These are phyloP conservation scores for Tapirus indicus DNA, from an alignment of 2,797 vertebrate genomes.

Conservation along the genomic window DNA sequence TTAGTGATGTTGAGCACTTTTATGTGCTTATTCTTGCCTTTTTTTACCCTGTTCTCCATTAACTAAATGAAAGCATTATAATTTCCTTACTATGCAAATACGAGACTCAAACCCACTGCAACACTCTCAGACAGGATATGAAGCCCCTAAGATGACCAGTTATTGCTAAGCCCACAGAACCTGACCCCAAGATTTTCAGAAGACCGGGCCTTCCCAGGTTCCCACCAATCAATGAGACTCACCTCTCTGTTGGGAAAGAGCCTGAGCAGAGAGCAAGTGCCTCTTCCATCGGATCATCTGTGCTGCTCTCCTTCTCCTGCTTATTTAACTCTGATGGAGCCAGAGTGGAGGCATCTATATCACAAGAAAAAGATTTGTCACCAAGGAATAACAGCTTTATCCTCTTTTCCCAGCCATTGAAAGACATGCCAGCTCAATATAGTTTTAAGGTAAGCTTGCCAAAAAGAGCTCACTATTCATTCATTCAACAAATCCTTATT, in stretches of 20 bases:
- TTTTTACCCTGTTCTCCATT: neutral
- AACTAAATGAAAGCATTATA: conserved; percentile 56
- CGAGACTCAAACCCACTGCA: neutral
- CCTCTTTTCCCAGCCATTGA: conserved; percentile 8
- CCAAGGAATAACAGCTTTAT: conserved; percentile 26
- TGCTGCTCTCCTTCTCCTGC: conserved; percentile 82
- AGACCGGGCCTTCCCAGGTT: neutral
- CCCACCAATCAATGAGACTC: conserved; percentile 18
- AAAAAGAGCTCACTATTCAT: conserved; percentile 22
- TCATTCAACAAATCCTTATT: conserved; percentile 63
- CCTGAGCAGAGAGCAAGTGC: conserved; percentile 89
- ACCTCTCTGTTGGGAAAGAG: conserved; percentile 89
- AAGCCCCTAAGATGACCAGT: neutral
- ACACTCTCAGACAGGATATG: conserved; percentile 16
- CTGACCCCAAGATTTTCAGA: conserved; percentile 10
- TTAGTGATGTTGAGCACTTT: neutral
- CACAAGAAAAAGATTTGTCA: conserved; percentile 50
- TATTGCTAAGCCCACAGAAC: neutral
- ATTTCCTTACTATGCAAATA: conserved; percentile 56
- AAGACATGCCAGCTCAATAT: neutral
- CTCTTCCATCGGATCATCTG: conserved; percentile 87
- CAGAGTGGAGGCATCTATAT: conserved; percentile 83
- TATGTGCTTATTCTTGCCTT: neutral
- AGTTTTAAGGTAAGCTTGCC: conserved; percentile 39
- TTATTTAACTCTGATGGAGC: conserved; percentile 82